Evolutionary conservation across 2,888 invertebrate genomes (phyloP).

Genomic region (Chouioia cunea): DNA sequence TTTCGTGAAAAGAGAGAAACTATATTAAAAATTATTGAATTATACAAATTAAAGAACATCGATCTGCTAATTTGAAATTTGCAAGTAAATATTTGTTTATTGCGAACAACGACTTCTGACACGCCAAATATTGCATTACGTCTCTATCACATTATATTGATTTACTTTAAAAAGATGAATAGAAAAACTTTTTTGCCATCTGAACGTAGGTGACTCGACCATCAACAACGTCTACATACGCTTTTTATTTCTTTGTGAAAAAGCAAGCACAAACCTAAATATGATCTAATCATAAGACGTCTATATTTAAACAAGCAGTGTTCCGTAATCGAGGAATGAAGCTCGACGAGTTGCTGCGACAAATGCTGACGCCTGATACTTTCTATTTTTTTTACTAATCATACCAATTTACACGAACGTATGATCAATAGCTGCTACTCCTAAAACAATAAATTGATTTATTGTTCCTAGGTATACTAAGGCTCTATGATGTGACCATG

Average conservation of each 20-base stretch:
- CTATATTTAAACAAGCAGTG: not conserved
- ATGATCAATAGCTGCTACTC: constrained; percentile 7
- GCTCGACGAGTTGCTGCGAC: not conserved
- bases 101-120: no score
- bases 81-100: no score
- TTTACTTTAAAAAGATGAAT: no score
- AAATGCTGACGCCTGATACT: not conserved
- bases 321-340: constrained; percentile 20
- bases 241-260: not conserved
- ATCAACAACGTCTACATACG: not conserved
- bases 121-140: no score
- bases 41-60: no score
- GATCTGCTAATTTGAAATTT: no score
- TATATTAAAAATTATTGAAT: no score
- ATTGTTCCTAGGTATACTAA: not conserved
- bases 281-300: constrained; percentile 7
- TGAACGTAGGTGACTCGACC: constrained; percentile 9
- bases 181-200: not conserved
- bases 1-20: no score
- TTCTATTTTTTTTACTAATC: no score
- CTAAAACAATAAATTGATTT: no score
- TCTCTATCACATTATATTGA: no score
- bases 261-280: not conserved
- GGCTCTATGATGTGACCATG: constrained; percentile 20
- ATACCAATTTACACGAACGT: not conserved